Evolutionary conservation across 2,888 invertebrate species (phyloP).

Genomic region (Zhuqinia jingwanae): DNA sequence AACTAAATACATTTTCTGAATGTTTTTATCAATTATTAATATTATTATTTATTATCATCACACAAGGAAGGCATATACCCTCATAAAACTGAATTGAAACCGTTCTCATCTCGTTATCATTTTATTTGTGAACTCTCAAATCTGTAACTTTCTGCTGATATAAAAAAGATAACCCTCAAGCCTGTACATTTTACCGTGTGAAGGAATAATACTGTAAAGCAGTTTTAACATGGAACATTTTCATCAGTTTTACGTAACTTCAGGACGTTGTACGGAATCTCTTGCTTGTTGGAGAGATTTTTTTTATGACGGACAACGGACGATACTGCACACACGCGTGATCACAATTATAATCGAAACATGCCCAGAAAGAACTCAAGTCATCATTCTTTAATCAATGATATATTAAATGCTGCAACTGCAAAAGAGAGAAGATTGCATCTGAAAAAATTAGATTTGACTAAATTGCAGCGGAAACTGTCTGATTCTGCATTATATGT

Average conservation of each 20-base stretch:
- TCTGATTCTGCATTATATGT: no score
- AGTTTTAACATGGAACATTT: conserved; percentile 3
- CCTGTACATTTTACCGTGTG: neutral
- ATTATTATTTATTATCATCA: neutral
- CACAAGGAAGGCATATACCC: neutral
- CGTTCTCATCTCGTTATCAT: conserved; percentile 52
- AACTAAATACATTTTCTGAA: neutral
- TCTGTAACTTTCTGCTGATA: conserved; percentile 5
- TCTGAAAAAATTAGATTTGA: no score
- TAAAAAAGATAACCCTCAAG: conserved; percentile 19
- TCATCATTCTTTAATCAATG: no score
- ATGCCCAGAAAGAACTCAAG: no score
- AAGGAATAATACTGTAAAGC: no score
- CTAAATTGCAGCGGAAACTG: no score
- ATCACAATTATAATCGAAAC: neutral
- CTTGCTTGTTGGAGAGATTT: no score
- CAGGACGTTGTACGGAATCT: neutral
- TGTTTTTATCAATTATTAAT: neutral
- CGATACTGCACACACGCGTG: neutral
- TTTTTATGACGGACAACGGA: no score
- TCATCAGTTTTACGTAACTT: conserved; percentile 11
- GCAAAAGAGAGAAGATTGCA: no score
- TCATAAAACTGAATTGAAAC: conserved; percentile 40
- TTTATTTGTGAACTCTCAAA: conserved; percentile 7
- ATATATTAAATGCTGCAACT: no score